phyloP scores from a whole-genome alignment of 2,113 vertebrate genomes.

The Rhodinocichla rosea region DNA sequence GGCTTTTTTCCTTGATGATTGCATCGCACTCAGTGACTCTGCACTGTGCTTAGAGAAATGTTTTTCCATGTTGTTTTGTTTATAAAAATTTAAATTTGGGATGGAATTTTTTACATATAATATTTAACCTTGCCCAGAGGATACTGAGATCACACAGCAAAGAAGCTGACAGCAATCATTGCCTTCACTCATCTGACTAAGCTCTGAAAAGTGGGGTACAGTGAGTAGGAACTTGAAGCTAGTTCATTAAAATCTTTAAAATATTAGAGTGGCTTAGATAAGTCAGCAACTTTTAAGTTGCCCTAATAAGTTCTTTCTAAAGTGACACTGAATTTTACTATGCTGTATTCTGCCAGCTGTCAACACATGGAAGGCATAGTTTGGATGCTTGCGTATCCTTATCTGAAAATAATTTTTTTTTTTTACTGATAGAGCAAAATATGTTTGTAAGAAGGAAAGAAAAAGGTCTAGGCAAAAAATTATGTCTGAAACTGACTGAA shows the following conservation, averaged over 20 bases:
- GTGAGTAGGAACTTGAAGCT: not conserved
- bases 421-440: not conserved
- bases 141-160: not conserved
- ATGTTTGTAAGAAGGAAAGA: not conserved
- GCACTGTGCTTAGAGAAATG: not conserved
- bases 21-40: not conserved
- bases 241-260: not conserved
- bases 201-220: not conserved
- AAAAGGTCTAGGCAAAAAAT: not conserved
- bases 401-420: not conserved
- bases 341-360: not conserved
- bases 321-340: not conserved
- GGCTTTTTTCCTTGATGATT: not conserved
- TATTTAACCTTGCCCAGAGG: not conserved
- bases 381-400: not conserved
- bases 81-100: not conserved
- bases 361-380: not conserved
- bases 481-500: slow-evolving; percentile 55
- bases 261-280: not conserved
- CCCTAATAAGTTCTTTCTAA: not conserved
- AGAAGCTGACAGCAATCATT: not conserved
- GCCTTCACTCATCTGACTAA: not conserved
- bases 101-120: not conserved
- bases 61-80: not conserved
- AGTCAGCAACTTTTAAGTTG: not conserved